Evolutionary conservation across 2,888 invertebrate species (phyloP).

Genomic region (Thyatira batis): DNA sequence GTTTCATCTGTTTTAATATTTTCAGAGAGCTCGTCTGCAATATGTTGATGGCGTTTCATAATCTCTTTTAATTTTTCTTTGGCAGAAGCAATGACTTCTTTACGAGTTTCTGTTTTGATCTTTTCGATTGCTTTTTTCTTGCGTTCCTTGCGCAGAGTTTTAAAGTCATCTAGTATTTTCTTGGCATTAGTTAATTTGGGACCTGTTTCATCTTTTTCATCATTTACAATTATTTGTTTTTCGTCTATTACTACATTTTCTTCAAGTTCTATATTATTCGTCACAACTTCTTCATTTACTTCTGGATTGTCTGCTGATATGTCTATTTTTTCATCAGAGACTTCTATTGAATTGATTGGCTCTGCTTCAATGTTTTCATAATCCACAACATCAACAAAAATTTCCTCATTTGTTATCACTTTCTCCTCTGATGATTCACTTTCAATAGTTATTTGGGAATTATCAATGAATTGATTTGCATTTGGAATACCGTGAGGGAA

Average conservation of each 20-base stretch:
- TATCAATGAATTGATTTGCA: slow-evolving; percentile 30
- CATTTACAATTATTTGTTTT: slow-evolving; percentile 20
- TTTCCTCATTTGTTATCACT: slow-evolving; percentile 9
- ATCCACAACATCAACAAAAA: slow-evolving; percentile 10
- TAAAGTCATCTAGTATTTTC: slow-evolving; percentile 58
- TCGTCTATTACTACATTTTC: slow-evolving; percentile 17
- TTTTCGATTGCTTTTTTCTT: slow-evolving; percentile 72
- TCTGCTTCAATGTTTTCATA: slow-evolving; percentile 8
- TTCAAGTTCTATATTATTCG: slow-evolving; percentile 16
- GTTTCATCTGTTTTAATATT: slow-evolving; percentile 37
- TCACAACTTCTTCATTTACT: slow-evolving; percentile 14
- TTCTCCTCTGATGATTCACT: slow-evolving; percentile 14
- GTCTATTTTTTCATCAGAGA: background rate
- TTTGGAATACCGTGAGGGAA: slow-evolving; percentile 51
- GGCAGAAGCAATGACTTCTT: slow-evolving; percentile 74
- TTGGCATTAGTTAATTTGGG: slow-evolving; percentile 46
- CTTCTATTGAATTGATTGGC: background rate
- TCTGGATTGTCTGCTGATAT: slow-evolving; percentile 11
- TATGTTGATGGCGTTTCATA: slow-evolving; percentile 75
- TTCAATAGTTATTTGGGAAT: slow-evolving; percentile 17
- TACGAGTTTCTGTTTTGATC: slow-evolving; percentile 74
- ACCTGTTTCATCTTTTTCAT: slow-evolving; percentile 19
- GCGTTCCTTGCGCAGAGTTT: slow-evolving; percentile 57
- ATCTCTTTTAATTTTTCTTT: slow-evolving; percentile 77
- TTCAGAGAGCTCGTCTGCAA: slow-evolving; percentile 62